Base-by-base conservation (phyloP, 2,113 vertebrate genomes). In the Melanostigma gelatinosum region DNA sequence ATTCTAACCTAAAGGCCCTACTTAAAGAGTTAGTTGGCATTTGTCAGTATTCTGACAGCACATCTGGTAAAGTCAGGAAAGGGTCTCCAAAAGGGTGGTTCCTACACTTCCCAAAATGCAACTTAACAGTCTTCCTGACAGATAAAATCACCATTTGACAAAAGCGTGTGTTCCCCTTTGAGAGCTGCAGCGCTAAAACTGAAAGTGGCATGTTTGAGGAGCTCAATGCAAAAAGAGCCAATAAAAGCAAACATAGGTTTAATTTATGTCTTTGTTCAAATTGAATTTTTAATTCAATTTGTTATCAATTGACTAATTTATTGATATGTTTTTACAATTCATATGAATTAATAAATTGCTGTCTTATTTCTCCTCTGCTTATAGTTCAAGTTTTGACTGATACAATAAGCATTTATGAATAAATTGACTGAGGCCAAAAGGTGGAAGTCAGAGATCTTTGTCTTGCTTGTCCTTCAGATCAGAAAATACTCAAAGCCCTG, bases 381-480 rank as follows among this genome's bases (percentile, higher is more conserved):
- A 12, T 4, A 57, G n/a, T 71, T 69, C 9, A 8, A 11, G 12
- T 58, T 27, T 40, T 24, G 34, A 8, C 7, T 8, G 15, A 24
- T 42, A 50, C 36, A 27, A 20, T 38, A 54, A 42, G 20, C 20
- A 27, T 36, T 34, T 12, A 38, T 52, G 5, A 75, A 50, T 7
- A 75, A 13, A 16, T 36, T 22, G 29, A 42, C 4, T 42, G 12
- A 18, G 27, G 58, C 12, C 58, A 32, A 67, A 46, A 60, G 13
- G 7, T 58, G 4, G 11, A 67, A 24, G 18, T 27, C 18, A 29
- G 4, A n/a, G 0, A 65, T 62, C 4, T 50, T 65, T 79, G 27
- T 80, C 2, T 58, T 83, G 6, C 63, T 58, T 76, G 3, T 87
- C 1, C 9, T 68, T 34, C 29, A 88, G 86, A 76, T 66, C 38